These are phyloP conservation scores for Cochlearius cochlearius DNA, from an alignment of 2,113 vertebrate genomes.

Conservation along the genomic window DNA sequence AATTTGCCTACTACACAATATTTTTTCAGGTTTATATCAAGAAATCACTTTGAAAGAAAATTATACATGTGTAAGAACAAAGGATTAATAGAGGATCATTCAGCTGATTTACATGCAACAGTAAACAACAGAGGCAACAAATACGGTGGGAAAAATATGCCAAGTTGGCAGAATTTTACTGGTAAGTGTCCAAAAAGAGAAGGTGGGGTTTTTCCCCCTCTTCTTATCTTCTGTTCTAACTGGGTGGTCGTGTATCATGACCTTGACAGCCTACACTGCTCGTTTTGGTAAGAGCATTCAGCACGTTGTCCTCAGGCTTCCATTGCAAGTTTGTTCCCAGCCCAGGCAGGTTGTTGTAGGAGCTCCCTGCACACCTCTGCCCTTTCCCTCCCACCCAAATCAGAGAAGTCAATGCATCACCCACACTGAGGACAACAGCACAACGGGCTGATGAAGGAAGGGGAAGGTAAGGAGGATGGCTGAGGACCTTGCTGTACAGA, in stretches of 20 bases:
- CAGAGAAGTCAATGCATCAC: not conserved
- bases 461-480: not conserved
- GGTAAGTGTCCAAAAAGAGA: not conserved
- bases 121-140: not conserved
- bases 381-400: not conserved
- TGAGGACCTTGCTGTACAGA: not conserved
- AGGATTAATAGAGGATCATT: not conserved
- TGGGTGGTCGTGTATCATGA: not conserved
- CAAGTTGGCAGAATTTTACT: not conserved
- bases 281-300: not conserved
- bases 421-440: not conserved
- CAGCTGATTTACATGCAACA: not conserved
- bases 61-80: not conserved
- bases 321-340: not conserved
- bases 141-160: not conserved
- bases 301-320: not conserved
- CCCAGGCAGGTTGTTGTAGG: fast-evolving
- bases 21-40: not conserved
- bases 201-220: not conserved
- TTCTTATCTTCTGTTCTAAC: not conserved
- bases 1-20: not conserved
- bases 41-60: not conserved
- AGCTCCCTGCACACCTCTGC: not conserved
- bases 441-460: not conserved
- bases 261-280: not conserved